Evolutionary conservation across 2,113 vertebrate species (phyloP), one percentile per base, ranked within the genome.

Genomic region (Zosterops lateralis): DNA sequence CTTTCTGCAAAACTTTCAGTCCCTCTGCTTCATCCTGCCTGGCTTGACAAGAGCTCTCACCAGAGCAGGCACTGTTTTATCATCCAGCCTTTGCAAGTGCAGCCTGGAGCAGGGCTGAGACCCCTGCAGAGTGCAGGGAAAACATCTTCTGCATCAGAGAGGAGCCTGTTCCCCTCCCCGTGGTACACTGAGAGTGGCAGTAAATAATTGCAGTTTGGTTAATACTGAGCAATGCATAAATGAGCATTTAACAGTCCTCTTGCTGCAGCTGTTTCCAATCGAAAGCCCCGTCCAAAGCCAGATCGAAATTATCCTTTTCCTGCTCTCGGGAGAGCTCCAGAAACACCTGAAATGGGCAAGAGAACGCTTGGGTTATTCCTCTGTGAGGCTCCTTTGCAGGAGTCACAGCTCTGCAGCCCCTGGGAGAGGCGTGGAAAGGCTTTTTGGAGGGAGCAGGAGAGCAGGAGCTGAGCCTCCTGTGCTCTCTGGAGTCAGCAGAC

Each of bases 291-390:
- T 95, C 93, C 54, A 94, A 61, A 67, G 87, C 50, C 32, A 89
- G 87, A 11, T 96, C 95, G 31, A 85, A 87, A 45, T 95, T 70
- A 17, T 57, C 97, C 29, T 75, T 90, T 26, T 97, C 97, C 61
- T 98, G 97, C 62, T 98, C 97, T 72, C 91, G 96, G 25, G 91
- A 97, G 72, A 98, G 93, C 36, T 98, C 97, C 67, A 97, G 29
- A 64, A 98, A 94, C n/a, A 98, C 96, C 98, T 98, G 79, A 19
- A 81, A 36, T 3, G 29, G 31, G 15, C 47, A 26, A 90, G 17
- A 25, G 1, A 25, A 40, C 7, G 6, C 29, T 34, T 12, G 25
- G 25, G 10, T 93, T 45, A 48, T n/a, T 56, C 60, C 13, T 65
- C 50, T n/a, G 24, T 4, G 82, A 7, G 47, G 44, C 16, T 71